Evolutionary conservation across 1,140 invertebrate species (phyloP).

Genomic region (Tribolium madens): DNA sequence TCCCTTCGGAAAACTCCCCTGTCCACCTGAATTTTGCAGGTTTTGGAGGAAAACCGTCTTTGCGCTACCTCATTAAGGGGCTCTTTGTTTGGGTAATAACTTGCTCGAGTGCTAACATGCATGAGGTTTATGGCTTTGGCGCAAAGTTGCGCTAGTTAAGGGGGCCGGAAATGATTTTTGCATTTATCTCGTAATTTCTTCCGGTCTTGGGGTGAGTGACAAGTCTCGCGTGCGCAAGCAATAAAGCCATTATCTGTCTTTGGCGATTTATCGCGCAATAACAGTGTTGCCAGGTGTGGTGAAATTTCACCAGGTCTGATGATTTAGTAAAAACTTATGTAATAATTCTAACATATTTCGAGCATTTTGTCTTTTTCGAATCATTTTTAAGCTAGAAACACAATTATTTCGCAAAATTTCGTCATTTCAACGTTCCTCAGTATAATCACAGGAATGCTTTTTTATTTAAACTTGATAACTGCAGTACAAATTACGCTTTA

Average conservation of each 20-base stretch:
- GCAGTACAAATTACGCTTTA: no score
- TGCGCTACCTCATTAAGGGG: slow-evolving; percentile 20
- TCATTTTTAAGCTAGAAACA: no score
- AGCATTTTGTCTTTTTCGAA: no score
- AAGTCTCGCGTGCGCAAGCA: background rate
- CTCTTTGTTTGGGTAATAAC: slow-evolving; percentile 30
- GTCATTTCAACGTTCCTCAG: no score
- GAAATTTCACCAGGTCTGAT: no score
- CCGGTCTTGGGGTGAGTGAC: slow-evolving; percentile 10
- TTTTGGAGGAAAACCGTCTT: background rate
- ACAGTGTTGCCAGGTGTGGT: no score
- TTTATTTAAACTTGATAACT: no score
- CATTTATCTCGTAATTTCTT: slow-evolving; percentile 23
- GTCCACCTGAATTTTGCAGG: slow-evolving; percentile 22
- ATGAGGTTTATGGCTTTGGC: background rate
- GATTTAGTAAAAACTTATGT: no score
- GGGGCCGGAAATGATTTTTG: background rate
- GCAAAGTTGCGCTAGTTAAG: background rate
- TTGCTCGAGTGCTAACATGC: slow-evolving; percentile 4
- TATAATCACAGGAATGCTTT: no score
- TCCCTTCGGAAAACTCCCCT: slow-evolving; percentile 25
- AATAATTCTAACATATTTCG: no score
- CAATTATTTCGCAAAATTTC: no score
- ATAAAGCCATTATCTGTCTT: slow-evolving; percentile 34
- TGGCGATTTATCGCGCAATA: no score